These are phyloP conservation scores for Tribolium madens DNA, from an alignment of 1,140 invertebrate genomes.

Conservation along the genomic window DNA sequence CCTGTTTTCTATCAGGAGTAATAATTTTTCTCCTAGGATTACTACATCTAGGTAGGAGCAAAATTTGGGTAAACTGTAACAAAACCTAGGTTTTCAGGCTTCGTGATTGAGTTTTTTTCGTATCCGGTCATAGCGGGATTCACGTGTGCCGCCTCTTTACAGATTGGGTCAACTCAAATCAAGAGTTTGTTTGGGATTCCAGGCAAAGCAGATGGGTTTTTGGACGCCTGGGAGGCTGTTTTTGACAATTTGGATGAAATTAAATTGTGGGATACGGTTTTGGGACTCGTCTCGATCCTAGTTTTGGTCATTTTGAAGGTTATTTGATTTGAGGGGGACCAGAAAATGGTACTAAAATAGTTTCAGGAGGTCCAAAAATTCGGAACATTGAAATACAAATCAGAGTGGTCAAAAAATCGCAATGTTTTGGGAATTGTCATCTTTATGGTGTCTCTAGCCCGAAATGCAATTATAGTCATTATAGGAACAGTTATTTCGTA, in stretches of 20 bases:
- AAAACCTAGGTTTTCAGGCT: constrained; percentile 72
- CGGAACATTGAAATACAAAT: constrained; percentile 69
- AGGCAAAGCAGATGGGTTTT: constrained; percentile 70
- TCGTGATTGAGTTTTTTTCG: constrained; percentile 91
- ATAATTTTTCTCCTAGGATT: constrained; percentile 82
- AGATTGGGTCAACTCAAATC: constrained; percentile 85
- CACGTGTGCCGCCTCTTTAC: constrained; percentile 90
- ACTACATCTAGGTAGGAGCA: constrained; percentile 78
- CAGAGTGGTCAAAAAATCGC: constrained; percentile 69
- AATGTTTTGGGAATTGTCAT: constrained; percentile 70
- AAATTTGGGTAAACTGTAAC: neutral
- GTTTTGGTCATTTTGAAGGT: constrained; percentile 73
- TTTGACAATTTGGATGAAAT: constrained; percentile 66
- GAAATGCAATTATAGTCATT: constrained; percentile 85
- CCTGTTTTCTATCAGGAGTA: constrained; percentile 83
- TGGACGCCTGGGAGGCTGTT: constrained; percentile 65
- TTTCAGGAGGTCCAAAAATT: constrained; percentile 31
- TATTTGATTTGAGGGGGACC: neutral
- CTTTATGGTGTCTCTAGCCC: constrained; percentile 79
- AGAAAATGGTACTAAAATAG: constrained; percentile 69
- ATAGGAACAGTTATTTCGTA: constrained; percentile 75
- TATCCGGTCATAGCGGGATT: constrained; percentile 91
- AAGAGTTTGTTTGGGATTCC: constrained; percentile 80
- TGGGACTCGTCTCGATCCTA: constrained; percentile 76
- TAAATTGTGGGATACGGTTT: constrained; percentile 71